Evolutionary conservation across 2,888 invertebrate genomes (phyloP), one percentile per base, ranked within the genome.

Genomic region (Dolichopus griseipennis): DNA sequence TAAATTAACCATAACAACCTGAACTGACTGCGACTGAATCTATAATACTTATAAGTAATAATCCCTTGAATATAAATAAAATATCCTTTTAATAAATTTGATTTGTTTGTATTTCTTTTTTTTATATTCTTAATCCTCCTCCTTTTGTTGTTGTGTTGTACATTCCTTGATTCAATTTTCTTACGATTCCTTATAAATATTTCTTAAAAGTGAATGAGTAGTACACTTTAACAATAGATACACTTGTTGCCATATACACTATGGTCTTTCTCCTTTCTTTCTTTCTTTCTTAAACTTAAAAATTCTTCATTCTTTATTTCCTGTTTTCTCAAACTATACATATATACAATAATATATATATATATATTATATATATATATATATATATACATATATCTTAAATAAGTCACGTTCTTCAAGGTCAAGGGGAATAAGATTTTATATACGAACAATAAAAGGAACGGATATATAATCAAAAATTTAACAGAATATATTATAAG

Each of bases 1-100:
- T 52, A 52, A 52, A 52, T 52, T 52, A 52, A 52, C 52, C 52
- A 52, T 52, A 52, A 52, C 52, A 52, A 52, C 52, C 52, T 52
- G 52, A 52, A 52, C 15, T 41, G 12, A 12, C 41, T 41, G n/a
- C n/a, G 9, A 27, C 27, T 27, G 27, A 27, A 27, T 27, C 27
- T 5, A n/a, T n/a, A 8, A 37, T 12, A 52, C 15, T 52, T 52
- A n/a, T n/a, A n/a, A n/a, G n/a, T n/a, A n/a, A n/a, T n/a, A 52
- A 52, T 52, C 52, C 52, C 52, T 15, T 7, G 15, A 12, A n/a
- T n/a, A 52, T n/a, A 37, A 52, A 18, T 12, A 12, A 9, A 12
- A 52, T 52, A 18, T 52, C 52, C 52, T 52, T 12, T n/a, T n/a
- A 52, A 37, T 9, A 37, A 37, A 27, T 27, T 27, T 27, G 2